Evolutionary conservation across 30 jellyfish, hydroid and myxozoan genomes (phyloP), one percentile per base, ranked within the genome.

Genomic region (Hydractinia echinata): DNA sequence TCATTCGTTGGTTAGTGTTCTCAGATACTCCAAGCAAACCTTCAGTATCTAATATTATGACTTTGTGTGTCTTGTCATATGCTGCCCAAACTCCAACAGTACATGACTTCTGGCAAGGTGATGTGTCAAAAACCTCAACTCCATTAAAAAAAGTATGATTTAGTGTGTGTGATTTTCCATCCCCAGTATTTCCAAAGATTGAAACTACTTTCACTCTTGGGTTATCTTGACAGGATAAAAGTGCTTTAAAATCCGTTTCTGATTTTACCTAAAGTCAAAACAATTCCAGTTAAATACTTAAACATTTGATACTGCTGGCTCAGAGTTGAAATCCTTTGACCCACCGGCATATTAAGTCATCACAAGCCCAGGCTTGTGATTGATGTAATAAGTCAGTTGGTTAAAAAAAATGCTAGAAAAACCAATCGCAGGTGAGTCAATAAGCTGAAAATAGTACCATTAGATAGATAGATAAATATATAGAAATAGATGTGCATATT

Each of bases 71-170:
- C 19, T 66, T 81, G 68, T 88, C 94, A 82, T 84, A 94, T 13
- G 99, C 82, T 4, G 95, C 96, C 99, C 99, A 94, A 10, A 94
- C 99, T 7, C 99, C 99, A 81, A 94, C 99, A 8, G 99, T 94
- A 72, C 99, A 94, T 48, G 99, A 94, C 56, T 89, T 89, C 71
- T 94, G 99, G 19, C 94, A 94, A 15, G 94, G 76, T 8, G 99
- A 94, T 48, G 96, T 88, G 66, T 83, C 81, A 83, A 94, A 94
- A 5, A 94, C 93, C 55, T 94, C 96, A 55, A 85, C 71, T 10
- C 99, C 99, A 66, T 76, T 71, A 77, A 94, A 94, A 73, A 94
- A 94, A 21, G 99, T 94, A 79, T 94, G 96, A 72, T 94, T 94
- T 14, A 94, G 81, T 9, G 99, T 94, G 82, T 82, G 95, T 15